These are phyloP conservation scores for Perdix hodgsoniae DNA, from an alignment of 2,797 vertebrate genomes.

Conservation along the genomic window DNA sequence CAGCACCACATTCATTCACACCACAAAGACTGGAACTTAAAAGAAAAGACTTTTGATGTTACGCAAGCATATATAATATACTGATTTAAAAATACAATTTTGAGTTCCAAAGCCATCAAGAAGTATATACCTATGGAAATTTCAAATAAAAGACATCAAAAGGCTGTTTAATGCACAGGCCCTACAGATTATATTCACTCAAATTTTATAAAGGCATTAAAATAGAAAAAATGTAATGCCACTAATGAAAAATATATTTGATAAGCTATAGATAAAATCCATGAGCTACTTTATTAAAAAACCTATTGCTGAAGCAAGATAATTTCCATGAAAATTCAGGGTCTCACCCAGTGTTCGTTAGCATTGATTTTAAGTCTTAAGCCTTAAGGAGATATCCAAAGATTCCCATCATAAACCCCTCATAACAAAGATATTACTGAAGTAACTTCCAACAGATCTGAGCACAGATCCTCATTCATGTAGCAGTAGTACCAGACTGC, in stretches of 20 bases:
- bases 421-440: not conserved
- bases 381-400: not conserved
- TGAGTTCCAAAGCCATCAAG: not conserved
- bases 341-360: not conserved
- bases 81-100: not conserved
- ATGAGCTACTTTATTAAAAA: not conserved
- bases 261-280: not conserved
- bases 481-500: not conserved
- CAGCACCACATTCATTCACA: not conserved
- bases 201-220: fast-evolving
- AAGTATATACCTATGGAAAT: not conserved
- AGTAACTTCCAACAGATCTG: not conserved
- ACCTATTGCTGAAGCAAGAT: not conserved
- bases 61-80: not conserved
- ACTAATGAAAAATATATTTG: not conserved
- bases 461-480: not conserved
- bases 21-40: not conserved
- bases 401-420: not conserved
- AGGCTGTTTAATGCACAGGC: not conserved
- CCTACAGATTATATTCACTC: not conserved
- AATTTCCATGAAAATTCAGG: not conserved
- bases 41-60: not conserved
- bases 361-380: not conserved
- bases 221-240: not conserved
- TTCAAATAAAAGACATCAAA: not conserved